Evolutionary conservation across 2,888 invertebrate genomes (phyloP).

Genomic region (Platerodrilus igneus): DNA sequence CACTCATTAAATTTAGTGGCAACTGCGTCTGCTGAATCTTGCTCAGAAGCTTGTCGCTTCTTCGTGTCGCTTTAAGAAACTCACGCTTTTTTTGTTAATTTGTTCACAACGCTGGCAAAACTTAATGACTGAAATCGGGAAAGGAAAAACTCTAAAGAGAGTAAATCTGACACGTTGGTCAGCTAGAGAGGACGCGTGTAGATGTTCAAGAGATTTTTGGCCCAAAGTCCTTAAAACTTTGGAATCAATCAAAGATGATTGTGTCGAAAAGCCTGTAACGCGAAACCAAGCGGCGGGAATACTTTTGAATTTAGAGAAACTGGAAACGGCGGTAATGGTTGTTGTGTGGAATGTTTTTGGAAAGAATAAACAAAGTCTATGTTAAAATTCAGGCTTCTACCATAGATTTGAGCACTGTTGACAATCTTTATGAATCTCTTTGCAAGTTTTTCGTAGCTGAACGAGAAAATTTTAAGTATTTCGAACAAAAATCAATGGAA

Average conservation of each 20-base stretch:
- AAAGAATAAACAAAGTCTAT: conserved; percentile 17
- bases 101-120: conserved; percentile 28
- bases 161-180: conserved; percentile 36
- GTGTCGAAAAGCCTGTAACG: conserved; percentile 30
- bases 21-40: no score
- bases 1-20: conserved; percentile 27
- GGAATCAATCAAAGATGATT: conserved; percentile 28
- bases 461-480: conserved; percentile 25
- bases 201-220: conserved; percentile 27
- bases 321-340: conserved; percentile 28
- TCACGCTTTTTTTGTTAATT: conserved; percentile 18
- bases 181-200: conserved; percentile 29
- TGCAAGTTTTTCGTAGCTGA: no score
- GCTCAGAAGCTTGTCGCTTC: no score
- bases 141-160: conserved; percentile 30
- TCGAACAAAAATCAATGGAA: conserved; percentile 25
- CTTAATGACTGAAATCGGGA: conserved; percentile 20
- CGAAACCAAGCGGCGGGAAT: conserved; percentile 27
- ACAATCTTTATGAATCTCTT: conserved; percentile 27
- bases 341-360: conserved; percentile 30
- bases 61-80: no score
- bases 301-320: conserved; percentile 17
- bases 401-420: conserved; percentile 26
- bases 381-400: conserved; percentile 28
- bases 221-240: conserved; percentile 24